Base-by-base conservation (phyloP, 2,113 vertebrate species). In the Plecturocebus donacophilus region DNA sequence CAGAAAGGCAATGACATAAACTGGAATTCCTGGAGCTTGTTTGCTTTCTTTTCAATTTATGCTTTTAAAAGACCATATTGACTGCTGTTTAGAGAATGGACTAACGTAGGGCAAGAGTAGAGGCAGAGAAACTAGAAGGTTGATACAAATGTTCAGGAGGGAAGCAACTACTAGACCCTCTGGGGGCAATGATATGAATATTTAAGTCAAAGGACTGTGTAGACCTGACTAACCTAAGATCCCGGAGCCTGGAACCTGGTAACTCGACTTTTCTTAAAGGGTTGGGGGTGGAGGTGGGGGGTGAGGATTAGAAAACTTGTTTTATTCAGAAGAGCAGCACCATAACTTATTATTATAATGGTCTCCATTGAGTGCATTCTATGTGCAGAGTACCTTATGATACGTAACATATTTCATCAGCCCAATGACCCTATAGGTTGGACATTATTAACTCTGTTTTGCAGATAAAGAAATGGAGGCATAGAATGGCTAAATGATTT, bases 11-110 rank as follows among this genome's bases (percentile, higher is more conserved):
- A 11, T 21, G 66, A 35, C 66, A 81, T 30, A 45, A 82, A 85
- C 13, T 77, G 49, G 38, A 40, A n/a, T 68, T 91, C 70, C 61
- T 58, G 61, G 35, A 9, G 42, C 66, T 71, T 6, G 6, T 75
- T 54, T 90, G 35, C 9, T 82, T 90, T 77, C 25, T 85, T 91
- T 95, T 93, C 68, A 90, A 92, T 47, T 92, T 96, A 84, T 64
- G n/a, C 42, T 77, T 90, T 86, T 70, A 71, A 91, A 91, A 95
- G 11, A 47, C 30, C 13, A 32, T 14, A 45, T 12, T 40, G 45
- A 45, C 32, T 66, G 58, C 21, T 76, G 5, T 76, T 80, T 86
- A 61, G 38, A 87, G 38, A 70, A 25, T 13, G 35, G 23, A 71
- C 47, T 79, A n/a, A 49, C 66, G 17, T 27, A 3, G 45, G 23